Evolutionary conservation across 2,888 invertebrate genomes (phyloP), one percentile per base, ranked within the genome.

Genomic region (Macroteleia sp.): DNA sequence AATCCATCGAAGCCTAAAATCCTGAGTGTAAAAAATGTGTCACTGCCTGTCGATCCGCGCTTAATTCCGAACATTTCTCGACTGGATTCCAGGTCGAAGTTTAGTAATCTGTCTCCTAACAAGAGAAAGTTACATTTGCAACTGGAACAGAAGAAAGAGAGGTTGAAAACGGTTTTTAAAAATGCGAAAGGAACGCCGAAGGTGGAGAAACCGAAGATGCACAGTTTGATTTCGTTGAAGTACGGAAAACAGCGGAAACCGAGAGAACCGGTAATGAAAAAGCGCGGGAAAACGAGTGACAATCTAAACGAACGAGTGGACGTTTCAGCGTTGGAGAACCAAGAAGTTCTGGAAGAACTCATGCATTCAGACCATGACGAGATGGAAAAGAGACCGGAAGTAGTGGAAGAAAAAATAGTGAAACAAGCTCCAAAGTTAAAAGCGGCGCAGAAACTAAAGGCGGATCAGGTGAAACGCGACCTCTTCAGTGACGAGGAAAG

Each of bases 381-480:
- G 3, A 25, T 25, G 6, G 25, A 25, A 25, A 6, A n/a, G n/a
- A n/a, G n/a, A n/a, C n/a, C n/a, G n/a, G n/a, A n/a, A n/a, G n/a
- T n/a, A n/a, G n/a, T n/a, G n/a, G n/a, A n/a, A n/a, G n/a, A n/a
- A n/a, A n/a, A n/a, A n/a, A n/a, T n/a, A n/a, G n/a, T n/a, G n/a
- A 28, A 42, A 5, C 32, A 32, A 34, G 12, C 6, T 3, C 3
- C 20, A 19, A 41, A 42, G n/a, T 10, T 4, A 9, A 71, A 77
- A 39, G 30, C n/a, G 14, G 30, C 25, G 5, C 30, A 30, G 16
- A 81, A 73, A 10, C 66, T 84, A 0, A 90, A 89, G 32, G 87
- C 90, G 0, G 90, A 90, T 64, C 84, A 85, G 52, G 85, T 91
- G 0, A 91, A 89, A 30, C 82, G 91, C 3, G 90, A 91, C 71